Base-by-base conservation (phyloP, 1,140 invertebrate species). In the Sarcophaga peregrina region DNA sequence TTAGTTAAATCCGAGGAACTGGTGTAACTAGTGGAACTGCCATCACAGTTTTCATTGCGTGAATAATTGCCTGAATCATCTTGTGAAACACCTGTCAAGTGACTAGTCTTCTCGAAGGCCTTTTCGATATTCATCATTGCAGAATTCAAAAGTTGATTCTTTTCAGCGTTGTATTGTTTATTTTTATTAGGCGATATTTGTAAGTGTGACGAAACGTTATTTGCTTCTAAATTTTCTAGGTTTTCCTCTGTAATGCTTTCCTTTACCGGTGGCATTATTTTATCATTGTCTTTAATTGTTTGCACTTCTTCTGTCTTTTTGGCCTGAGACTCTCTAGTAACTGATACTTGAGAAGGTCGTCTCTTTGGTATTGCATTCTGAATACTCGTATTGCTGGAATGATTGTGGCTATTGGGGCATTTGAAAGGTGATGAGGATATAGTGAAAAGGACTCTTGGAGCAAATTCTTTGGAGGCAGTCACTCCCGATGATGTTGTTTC, bases 61-160 rank as follows among this genome's bases (percentile, higher is more conserved):
- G 89, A 88, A 81, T 87, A 86, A 76, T 88, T 87, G 4, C 89
- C 89, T 25, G 89, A 90, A 68, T 90, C 89, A 83, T 89, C 85
- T 85, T 87, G 52, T 11, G 68, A 74, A 9, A 45, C 52, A 25
- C 20, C 48, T 5, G 82, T 52, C 47, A 84, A 50, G 68, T 84
- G 76, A 83, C 62, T 82, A 46, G 80, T 83, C 78, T 83, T 82
- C 52, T 84, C 84, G 37, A 68, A 83, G 2, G 84, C 84, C 20
- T 78, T 84, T 78, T 84, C 84, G 50, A 84, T 84, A 54, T 83
- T 84, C 10, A 80, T 8, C 81, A 84, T 84, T 4, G 78, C 84
- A 0, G 74, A 84, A 4, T 74, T 68, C 5, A 84, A 17, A 9
- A 84, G 48, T 58, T 80, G 80, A 82, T 82, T 83, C 58, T 84